Evolutionary conservation across 1,140 invertebrate genomes (phyloP).

Genomic region (Leptinotarsa texana): DNA sequence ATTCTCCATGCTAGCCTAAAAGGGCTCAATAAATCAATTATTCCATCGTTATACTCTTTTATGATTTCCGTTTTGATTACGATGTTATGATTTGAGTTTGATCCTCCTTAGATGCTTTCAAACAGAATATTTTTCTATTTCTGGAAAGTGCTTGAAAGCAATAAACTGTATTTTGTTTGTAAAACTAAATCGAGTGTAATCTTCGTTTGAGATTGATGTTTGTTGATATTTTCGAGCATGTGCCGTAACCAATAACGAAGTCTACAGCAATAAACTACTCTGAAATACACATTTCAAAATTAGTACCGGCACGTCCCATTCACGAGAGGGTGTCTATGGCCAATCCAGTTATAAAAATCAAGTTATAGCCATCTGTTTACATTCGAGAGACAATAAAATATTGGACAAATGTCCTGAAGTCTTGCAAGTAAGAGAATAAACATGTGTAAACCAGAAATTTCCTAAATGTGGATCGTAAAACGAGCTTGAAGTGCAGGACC

Average conservation of each 20-base stretch:
- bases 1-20: too few species aligned
- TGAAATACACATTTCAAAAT: constrained; percentile 15
- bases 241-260: constrained; percentile 4
- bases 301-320: constrained; percentile 16
- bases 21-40: too few species aligned
- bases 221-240: constrained; percentile 15
- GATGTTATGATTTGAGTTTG: too few species aligned
- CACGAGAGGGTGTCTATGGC: constrained; percentile 10
- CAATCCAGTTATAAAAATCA: constrained; percentile 21
- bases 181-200: constrained; percentile 9
- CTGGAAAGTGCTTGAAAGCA: not conserved
- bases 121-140: not conserved
- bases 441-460: constrained; percentile 27
- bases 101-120: too few species aligned
- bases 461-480: constrained; percentile 26
- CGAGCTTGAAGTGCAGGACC: constrained; percentile 17
- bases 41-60: too few species aligned
- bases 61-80: too few species aligned
- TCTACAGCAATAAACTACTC: constrained; percentile 2
- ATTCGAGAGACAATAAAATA: constrained; percentile 20
- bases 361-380: constrained; percentile 19
- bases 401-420: constrained; percentile 8
- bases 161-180: constrained; percentile 13
- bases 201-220: not conserved
- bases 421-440: not conserved